Base-by-base conservation (phyloP, 2,797 vertebrate species). In the Myoxocephalus aenaeus region DNA sequence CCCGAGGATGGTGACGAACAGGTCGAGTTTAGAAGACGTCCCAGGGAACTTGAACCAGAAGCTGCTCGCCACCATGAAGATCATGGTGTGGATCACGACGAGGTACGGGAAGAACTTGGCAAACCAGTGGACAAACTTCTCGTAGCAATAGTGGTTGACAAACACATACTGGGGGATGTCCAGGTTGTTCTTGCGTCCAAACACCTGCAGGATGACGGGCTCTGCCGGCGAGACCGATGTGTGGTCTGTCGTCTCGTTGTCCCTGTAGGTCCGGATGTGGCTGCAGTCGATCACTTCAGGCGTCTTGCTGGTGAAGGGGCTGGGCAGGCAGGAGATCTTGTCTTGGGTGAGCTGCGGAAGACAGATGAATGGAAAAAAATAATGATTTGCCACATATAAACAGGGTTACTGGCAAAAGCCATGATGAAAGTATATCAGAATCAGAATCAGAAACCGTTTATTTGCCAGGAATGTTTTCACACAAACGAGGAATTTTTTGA, bases 11-110 rank as follows among this genome's bases (percentile, higher is more conserved):
- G 94, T 95, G 40, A 97, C 96, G 73, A 98, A 98, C 73, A 97
- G 95, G 74, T 98, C 96, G 0, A 98, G 97, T 92, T 98, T 98
- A 25, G 97, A 98, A 5, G 96, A 98, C 0, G 97, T 98, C 50
- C 97, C 96, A 0, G 97, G 97, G 80, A 97, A 98, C 86, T 98
- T 98, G 91, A 98, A 98, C 97, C 97, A 98, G 87, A 98, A 98
- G 79, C 96, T 97, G 89, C 97, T 96, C 11, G 96, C 96, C 32
- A 97, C 94, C 95, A 98, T 97, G 85, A 98, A 98, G 83, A 97
- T 90, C 84, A 98, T 93, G 0, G 96, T 97, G 89, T 98, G 97
- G 80, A 98, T 96, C 81, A 98, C 92, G 0, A 97, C 97, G 0
- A 98, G 93, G 88, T 98, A 98, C 0, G 97, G 97, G 80, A 98